Conservation (phyloP, 1,140 invertebrate species). For the Solenopsis fugax region DNA sequence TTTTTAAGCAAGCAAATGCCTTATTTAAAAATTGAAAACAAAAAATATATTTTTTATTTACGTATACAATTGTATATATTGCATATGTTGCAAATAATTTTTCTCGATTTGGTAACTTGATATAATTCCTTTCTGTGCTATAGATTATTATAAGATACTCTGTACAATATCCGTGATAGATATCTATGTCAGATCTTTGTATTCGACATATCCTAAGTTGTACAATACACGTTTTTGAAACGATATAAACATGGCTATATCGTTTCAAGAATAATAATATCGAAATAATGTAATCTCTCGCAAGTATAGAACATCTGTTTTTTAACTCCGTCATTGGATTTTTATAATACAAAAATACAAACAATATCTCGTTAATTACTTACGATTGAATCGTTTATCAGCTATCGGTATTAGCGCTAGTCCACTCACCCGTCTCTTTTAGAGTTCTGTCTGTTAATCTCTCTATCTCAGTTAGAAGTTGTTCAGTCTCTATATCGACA, state of each 20-base stretch:
- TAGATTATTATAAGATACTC: conserved; percentile 42
- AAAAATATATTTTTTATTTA: conserved; percentile 53
- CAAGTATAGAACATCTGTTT: conserved; percentile 55
- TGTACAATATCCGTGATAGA: conserved; percentile 15
- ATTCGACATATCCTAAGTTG: conserved; percentile 40
- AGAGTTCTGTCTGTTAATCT: conserved; percentile 86
- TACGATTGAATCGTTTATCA: conserved; percentile 77
- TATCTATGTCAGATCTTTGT: conserved; percentile 43
- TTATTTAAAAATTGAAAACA: conserved; percentile 42
- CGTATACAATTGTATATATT: conserved; percentile 18
- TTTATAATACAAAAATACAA: conserved; percentile 82
- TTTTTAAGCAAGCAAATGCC: conserved; percentile 34
- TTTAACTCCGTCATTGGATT: conserved; percentile 44
- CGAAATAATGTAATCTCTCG: conserved; percentile 65
- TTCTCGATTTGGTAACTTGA: conserved; percentile 40
- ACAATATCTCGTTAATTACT: conserved; percentile 69
- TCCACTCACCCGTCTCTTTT: conserved; percentile 86
- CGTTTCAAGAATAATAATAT: conserved; percentile 68
- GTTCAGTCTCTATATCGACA: conserved; percentile 86
- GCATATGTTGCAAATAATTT: conserved; percentile 48
- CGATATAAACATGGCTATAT: conserved; percentile 67
- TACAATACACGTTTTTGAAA: conserved; percentile 67
- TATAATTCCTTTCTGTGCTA: conserved; percentile 34
- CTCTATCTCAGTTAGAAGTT: conserved; percentile 87
- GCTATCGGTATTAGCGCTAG: conserved; percentile 74